phyloP scores from a whole-genome alignment of 2,888 invertebrate genomes.

The Melanostoma scalare region DNA sequence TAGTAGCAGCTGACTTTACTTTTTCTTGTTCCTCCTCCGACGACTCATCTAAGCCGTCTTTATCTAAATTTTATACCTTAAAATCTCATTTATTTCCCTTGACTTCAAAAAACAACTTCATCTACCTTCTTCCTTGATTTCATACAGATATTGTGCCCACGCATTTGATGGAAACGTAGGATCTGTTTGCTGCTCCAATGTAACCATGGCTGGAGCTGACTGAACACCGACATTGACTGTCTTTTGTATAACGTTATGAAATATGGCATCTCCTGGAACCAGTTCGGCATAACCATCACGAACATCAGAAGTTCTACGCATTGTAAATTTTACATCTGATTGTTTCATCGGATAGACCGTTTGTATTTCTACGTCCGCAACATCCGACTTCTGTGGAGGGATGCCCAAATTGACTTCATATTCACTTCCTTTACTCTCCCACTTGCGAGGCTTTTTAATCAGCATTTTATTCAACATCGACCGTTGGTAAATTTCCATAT shows the following conservation, averaged over 20 bases:
- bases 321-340: conserved; percentile 83
- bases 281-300: conserved; percentile 88
- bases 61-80: conserved; percentile 76
- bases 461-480: conserved; percentile 84
- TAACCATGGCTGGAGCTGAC: conserved; percentile 83
- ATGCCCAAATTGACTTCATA: conserved; percentile 84
- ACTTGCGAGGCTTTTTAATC: conserved; percentile 83
- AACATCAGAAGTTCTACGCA: conserved; percentile 84
- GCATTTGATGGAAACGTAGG: conserved; percentile 87
- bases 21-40: conserved; percentile 77
- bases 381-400: conserved; percentile 83
- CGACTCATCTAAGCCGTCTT: conserved; percentile 77
- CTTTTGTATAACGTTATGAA: conserved; percentile 84
- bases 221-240: conserved; percentile 85
- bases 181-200: conserved; percentile 86
- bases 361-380: conserved; percentile 87
- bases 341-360: conserved; percentile 84
- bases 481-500: conserved; percentile 83
- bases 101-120: background rate
- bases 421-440: conserved; percentile 87
- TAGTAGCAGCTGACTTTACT: conserved; percentile 75
- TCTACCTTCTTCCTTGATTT: conserved; percentile 77
- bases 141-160: conserved; percentile 87
- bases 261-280: conserved; percentile 83
- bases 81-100: conserved; percentile 59